Evolutionary conservation across 1,140 invertebrate species (phyloP), one percentile per base, ranked within the genome.

Genomic region (Musca domestica): DNA sequence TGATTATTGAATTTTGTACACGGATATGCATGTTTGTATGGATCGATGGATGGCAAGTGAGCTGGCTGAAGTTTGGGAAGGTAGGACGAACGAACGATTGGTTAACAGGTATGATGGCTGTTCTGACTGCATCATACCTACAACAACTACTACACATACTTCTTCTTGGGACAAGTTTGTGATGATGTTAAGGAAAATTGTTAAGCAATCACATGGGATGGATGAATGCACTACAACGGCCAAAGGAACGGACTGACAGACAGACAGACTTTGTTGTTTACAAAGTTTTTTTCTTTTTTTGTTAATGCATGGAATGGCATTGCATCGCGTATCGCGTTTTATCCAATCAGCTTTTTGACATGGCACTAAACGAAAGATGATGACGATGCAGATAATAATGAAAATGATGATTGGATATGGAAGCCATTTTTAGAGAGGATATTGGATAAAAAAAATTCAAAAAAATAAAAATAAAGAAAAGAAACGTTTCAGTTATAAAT

Each of bases 1-100:
- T 61, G 56, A 61, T 61, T 61, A 61, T 61, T 61, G 56, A 61
- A 61, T 61, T 61, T 61, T 61, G 56, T 61, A 61, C 34, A 41
- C 34, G 34, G 34, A 41, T 41, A 41, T 41, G 34, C 34, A 41
- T 41, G 34, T 41, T 41, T 41, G 2, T 41, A 41, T 41, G 34
- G 34, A 41, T 41, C 6, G 34, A 41, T 41, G 34, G 27, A 30
- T 30, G 27, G 34, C 6, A 5, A 5, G 34, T 2, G 10, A 7
- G 4, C 12, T 41, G 27, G 27, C 27, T 30, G 27, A 30, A 30
- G 4, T 41, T 41, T 41, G 4, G 34, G 34, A 41, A 41, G 34
- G 34, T 41, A 41, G 34, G 34, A 4, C 27, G 27, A 30, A 41
- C 34, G 34, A 41, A 41, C 34, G 34, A 9, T 41, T 41, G 34